Evolutionary conservation across 2,888 invertebrate species (phyloP), one percentile per base, ranked within the genome.

Genomic region (Leptinotarsa peninsularis): DNA sequence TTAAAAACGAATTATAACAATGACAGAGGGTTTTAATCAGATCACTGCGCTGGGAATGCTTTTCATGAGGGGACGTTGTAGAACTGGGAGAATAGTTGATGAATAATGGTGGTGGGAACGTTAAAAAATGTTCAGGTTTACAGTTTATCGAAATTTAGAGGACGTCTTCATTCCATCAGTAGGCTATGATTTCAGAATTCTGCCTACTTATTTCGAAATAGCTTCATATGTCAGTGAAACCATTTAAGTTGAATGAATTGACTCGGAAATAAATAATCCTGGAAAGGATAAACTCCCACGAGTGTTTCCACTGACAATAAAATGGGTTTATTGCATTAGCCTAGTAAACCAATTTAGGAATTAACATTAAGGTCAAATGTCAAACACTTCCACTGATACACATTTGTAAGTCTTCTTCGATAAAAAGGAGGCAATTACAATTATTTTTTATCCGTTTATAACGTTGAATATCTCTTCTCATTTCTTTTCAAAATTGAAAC

Each of bases 1-100:
- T 79, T 75, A 79, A 79, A 77, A 75, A 74, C 70, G 54, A 71
- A 77, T 79, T 79, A 74, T 66, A 66, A 56, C 50, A 17, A 70
- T 74, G 76, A 75, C 72, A 72, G 75, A 76, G 75, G 56, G 71
- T 56, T 73, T 73, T 73, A 60, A 52, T 67, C 72, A 54, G 75
- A 78, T 67, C 69, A 70, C 17, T 15, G 23, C 58, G n/a, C 58
- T 58, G 69, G 14, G 27, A 69, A 54, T 23, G 70, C 69, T 56
- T 52, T 69, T 69, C 43, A 69, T 49, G 17, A 13, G 49, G 23
- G 10, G 49, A 68, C 33, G 23, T 68, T 68, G 10, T 52, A 18
- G 54, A 54, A 54, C 54, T 3, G 18, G 4, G 4, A 7, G 52
- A n/a, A 52, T 52, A 17, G 52, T 52, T 4, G 1, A 17, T 52